Conservation (phyloP, 2,888 invertebrate species). For the Zootermopsis nevadensis region DNA sequence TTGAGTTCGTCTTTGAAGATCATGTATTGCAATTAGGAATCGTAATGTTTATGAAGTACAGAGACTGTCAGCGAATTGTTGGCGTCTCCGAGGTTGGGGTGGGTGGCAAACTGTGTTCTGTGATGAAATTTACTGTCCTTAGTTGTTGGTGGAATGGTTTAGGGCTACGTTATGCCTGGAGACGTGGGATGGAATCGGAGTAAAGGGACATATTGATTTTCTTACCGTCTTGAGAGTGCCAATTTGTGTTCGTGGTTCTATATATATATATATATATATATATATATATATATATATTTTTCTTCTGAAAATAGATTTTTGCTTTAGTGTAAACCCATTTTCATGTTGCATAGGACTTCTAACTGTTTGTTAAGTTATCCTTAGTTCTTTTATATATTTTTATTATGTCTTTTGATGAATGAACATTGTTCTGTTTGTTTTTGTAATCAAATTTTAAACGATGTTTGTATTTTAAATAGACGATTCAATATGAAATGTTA, state of each 20-base stretch:
- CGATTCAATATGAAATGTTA: too few relatives aligned
- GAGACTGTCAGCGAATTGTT: not conserved
- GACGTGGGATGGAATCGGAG: not conserved
- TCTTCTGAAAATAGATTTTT: conserved; percentile 22
- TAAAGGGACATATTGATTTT: not conserved
- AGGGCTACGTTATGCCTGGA: not conserved
- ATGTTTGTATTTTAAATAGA: too few relatives aligned
- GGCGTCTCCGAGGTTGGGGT: not conserved
- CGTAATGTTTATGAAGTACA: not conserved
- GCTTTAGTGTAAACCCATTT: not conserved
- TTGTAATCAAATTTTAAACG: too few relatives aligned
- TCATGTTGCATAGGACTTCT: not conserved
- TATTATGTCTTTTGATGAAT: not conserved
- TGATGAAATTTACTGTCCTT: not conserved
- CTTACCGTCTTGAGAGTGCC: conserved; percentile 28
- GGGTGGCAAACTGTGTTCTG: conserved; percentile 2
- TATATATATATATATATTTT: too few relatives aligned
- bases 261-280: too few relatives aligned
- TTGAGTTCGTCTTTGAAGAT: not conserved
- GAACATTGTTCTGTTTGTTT: not conserved
- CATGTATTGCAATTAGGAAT: not conserved
- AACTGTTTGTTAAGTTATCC: not conserved
- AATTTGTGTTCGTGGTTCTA: conserved; percentile 32
- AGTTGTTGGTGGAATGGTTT: not conserved
- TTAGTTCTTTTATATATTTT: not conserved